Evolutionary conservation across 2,888 invertebrate species (phyloP).

Genomic region (Bedellia somnulentella): DNA sequence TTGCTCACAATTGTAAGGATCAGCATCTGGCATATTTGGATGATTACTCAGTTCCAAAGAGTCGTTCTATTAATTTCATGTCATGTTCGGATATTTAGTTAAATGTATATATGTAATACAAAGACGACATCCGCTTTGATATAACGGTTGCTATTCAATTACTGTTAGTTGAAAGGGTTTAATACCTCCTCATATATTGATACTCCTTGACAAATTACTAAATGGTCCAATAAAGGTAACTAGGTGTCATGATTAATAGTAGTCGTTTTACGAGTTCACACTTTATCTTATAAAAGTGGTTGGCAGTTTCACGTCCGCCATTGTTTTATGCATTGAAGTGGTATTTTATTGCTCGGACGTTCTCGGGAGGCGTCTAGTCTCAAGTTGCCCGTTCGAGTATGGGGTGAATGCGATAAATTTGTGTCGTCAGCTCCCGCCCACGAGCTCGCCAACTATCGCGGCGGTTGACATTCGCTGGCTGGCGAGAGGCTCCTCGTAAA

Average conservation of each 20-base stretch:
- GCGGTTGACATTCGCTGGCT: constrained; percentile 27
- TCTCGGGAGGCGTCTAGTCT: constrained; percentile 15
- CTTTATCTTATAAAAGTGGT: constrained; percentile 16
- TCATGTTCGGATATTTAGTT: too few species aligned
- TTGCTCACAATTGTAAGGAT: constrained; percentile 44
- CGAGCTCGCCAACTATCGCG: constrained; percentile 35
- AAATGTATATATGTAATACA: too few species aligned
- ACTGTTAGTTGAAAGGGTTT: too few species aligned
- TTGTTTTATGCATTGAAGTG: constrained; percentile 38
- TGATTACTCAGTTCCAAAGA: too few species aligned
- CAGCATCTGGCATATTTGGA: constrained; percentile 53
- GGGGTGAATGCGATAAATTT: constrained; percentile 33
- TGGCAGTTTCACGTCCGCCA: constrained; percentile 12
- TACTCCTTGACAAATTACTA: too few species aligned
- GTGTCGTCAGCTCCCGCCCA: constrained; percentile 28
- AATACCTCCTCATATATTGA: too few species aligned
- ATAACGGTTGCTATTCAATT: too few species aligned
- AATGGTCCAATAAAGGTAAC: too few species aligned
- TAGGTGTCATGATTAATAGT: too few species aligned
- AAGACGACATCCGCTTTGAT: too few species aligned
- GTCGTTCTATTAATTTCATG: too few species aligned
- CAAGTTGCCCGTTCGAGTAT: constrained; percentile 17
- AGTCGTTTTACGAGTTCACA: constrained; percentile 17
- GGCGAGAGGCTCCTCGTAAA: constrained; percentile 33
- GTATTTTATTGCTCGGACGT: constrained; percentile 33